These are phyloP conservation scores for Oxycera nigricornis DNA, from an alignment of 2,888 invertebrate genomes.

Conservation along the genomic window DNA sequence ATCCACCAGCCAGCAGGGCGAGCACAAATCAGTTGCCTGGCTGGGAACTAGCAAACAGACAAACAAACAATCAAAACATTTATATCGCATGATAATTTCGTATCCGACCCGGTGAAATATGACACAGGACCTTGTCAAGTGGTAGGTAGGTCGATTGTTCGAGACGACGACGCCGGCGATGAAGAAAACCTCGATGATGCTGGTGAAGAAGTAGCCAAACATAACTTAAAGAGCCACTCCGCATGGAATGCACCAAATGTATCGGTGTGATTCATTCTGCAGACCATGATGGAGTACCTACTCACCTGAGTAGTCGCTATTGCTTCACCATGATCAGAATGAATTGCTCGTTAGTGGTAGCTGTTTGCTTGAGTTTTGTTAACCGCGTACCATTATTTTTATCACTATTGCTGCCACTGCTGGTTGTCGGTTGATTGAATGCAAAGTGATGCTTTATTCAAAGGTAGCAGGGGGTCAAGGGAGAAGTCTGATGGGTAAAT, in stretches of 20 bases:
- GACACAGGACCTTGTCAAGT: background rate
- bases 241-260: background rate
- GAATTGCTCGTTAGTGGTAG: background rate
- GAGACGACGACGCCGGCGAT: background rate
- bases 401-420: background rate
- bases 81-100: conserved; percentile 24
- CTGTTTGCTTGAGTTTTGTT: background rate
- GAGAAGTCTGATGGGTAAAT: too few relatives aligned
- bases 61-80: conserved; percentile 33
- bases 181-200: background rate
- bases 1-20: background rate
- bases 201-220: background rate
- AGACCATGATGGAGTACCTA: too few relatives aligned
- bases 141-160: background rate
- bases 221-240: background rate
- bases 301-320: too few relatives aligned
- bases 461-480: background rate
- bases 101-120: background rate
- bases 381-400: background rate
- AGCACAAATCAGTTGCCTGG: background rate
- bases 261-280: background rate
- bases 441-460: background rate
- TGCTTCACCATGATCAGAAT: too few relatives aligned
- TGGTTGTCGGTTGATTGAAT: background rate
- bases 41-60: background rate